phyloP scores from a whole-genome alignment of 2,888 invertebrate genomes.

The Cheilosia impressa region DNA sequence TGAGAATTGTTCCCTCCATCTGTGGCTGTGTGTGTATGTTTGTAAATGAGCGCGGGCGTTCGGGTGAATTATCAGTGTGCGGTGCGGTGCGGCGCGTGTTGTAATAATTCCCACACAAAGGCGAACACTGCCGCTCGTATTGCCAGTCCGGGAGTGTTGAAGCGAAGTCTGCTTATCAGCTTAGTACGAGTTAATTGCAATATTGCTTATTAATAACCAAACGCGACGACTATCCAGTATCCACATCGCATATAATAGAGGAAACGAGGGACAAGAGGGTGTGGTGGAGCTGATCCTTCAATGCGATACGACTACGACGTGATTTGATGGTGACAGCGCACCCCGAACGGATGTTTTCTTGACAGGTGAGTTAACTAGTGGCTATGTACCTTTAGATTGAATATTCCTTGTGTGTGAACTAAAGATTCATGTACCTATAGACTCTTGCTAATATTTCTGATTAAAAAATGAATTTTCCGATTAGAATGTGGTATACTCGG shows the following conservation, averaged over 20 bases:
- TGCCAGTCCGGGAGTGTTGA: conserved; percentile 43
- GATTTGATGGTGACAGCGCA: conserved; percentile 66
- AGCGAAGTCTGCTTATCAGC: conserved; percentile 37
- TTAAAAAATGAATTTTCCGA: no score
- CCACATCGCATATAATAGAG: not conserved
- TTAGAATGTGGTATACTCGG: no score
- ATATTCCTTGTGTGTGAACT: no score
- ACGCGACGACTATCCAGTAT: not conserved
- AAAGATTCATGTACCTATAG: no score
- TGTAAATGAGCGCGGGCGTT: not conserved
- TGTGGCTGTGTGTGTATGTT: not conserved
- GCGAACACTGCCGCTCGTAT: conserved; percentile 23
- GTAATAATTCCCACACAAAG: conserved; percentile 44
- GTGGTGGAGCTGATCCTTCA: conserved; percentile 28
- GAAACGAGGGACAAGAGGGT: not conserved
- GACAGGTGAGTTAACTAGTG: conserved; percentile 56
- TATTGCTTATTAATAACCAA: conserved; percentile 56
- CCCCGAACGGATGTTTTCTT: conserved; percentile 72
- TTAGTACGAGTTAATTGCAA: conserved; percentile 55
- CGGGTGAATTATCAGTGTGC: conserved; percentile 3
- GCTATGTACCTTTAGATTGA: not conserved
- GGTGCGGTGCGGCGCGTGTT: conserved; percentile 8
- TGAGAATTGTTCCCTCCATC: conserved; percentile 53
- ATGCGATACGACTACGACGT: conserved; percentile 48
- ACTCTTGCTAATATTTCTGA: no score